Evolutionary conservation across 1,140 invertebrate genomes (phyloP).

Genomic region (Ylistrum balloti): DNA sequence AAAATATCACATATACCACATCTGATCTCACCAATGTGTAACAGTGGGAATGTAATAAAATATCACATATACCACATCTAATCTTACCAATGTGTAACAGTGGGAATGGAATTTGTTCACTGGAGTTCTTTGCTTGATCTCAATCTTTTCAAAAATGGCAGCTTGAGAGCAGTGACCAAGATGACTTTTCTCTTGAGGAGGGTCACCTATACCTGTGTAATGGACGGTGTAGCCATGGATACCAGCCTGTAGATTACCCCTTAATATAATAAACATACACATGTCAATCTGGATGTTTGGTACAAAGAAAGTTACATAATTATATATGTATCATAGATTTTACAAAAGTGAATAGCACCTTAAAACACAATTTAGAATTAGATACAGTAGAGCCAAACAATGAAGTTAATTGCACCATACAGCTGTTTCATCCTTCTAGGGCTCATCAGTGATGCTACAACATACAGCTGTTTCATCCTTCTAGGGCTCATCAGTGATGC

Average conservation of each 20-base stretch:
- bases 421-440: no score
- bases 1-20: no score
- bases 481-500: no score
- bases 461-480: no score
- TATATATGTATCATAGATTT: no score
- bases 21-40: no score
- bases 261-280: slow-evolving; percentile 59
- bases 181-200: slow-evolving; percentile 63
- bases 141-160: slow-evolving; percentile 69
- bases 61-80: not conserved
- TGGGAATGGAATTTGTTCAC: not conserved
- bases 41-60: no score
- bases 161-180: slow-evolving; percentile 78
- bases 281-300: not conserved
- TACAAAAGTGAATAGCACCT: no score
- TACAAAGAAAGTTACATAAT: not conserved
- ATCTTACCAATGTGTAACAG: not conserved
- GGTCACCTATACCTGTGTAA: slow-evolving; percentile 75
- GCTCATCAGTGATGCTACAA: no score
- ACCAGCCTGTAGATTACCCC: slow-evolving; percentile 68
- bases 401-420: no score
- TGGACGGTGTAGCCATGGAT: slow-evolving; percentile 72
- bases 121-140: not conserved
- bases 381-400: no score
- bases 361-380: no score